Evolutionary conservation across 2,797 vertebrate species (phyloP).

Genomic region (Champsocephalus gunnari): DNA sequence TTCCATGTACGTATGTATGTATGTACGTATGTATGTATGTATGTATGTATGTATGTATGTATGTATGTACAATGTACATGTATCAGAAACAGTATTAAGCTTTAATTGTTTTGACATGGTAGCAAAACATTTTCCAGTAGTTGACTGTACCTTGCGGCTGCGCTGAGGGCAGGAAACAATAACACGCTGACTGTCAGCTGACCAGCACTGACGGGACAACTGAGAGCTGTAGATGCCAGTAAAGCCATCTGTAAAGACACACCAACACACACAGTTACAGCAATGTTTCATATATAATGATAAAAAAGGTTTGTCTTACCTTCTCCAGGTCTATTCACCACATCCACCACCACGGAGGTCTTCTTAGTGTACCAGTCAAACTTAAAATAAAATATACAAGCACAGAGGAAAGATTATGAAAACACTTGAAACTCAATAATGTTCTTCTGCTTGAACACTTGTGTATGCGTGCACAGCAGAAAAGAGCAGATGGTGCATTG

Average conservation of each 20-base stretch:
- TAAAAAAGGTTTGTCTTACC: slow-evolving; percentile 76
- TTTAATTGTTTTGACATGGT: not conserved
- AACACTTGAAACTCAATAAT: not conserved
- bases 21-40: too few species aligned
- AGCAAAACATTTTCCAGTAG: not conserved
- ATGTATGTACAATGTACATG: not conserved
- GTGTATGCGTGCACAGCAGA: not conserved
- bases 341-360: slow-evolving; percentile 90
- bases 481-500: not conserved
- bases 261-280: slow-evolving; percentile 17
- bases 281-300: not conserved
- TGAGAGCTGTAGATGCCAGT: slow-evolving; percentile 90
- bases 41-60: not conserved
- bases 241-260: slow-evolving; percentile 86
- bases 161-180: slow-evolving; percentile 89
- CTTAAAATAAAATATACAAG: slow-evolving; percentile 72
- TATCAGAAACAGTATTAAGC: not conserved
- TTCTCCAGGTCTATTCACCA: slow-evolving; percentile 85
- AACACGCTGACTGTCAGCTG: slow-evolving; percentile 92
- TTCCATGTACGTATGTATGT: too few species aligned
- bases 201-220: slow-evolving; percentile 92
- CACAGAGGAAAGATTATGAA: slow-evolving; percentile 12
- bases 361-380: slow-evolving; percentile 97
- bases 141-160: slow-evolving; percentile 88
- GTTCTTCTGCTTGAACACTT: not conserved